Evolutionary conservation across 2,888 invertebrate genomes (phyloP).

Genomic region (Brassicogethes aeneus): DNA sequence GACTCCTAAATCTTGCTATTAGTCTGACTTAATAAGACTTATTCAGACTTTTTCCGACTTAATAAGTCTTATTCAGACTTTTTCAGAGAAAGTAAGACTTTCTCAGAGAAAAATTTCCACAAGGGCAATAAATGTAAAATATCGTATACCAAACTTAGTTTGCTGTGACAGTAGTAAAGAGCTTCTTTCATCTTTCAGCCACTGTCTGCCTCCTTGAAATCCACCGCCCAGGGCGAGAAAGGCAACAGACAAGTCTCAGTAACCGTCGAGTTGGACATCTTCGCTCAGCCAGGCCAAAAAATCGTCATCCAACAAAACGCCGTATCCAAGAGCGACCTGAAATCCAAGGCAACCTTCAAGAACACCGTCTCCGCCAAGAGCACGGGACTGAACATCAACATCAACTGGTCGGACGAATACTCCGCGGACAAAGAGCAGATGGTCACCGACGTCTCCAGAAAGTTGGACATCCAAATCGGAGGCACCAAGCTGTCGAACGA

Average conservation of each 20-base stretch:
- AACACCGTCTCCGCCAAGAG: constrained; percentile 42
- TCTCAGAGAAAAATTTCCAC: no score
- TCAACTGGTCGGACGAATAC: constrained; percentile 18
- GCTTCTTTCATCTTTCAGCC: constrained; percentile 16
- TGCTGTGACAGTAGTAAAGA: no score
- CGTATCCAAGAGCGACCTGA: constrained; percentile 2
- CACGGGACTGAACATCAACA: constrained; percentile 31
- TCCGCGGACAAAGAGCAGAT: constrained; percentile 15
- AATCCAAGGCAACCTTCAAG: constrained; percentile 13
- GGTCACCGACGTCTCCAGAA: constrained; percentile 15
- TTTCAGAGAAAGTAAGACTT: no score
- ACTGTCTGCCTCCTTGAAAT: constrained; percentile 15
- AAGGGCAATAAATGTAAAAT: no score
- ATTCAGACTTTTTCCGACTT: no score
- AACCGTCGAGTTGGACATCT: constrained; percentile 47
- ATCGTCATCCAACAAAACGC: constrained; percentile 38
- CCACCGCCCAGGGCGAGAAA: constrained; percentile 13
- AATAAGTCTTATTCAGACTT: no score
- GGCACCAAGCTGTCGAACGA: constrained; percentile 25
- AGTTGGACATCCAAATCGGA: constrained; percentile 20
- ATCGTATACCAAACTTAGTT: no score
- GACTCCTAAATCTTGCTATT: no score
- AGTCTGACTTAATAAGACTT: no score
- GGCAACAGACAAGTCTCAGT: constrained; percentile 42
- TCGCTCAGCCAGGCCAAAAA: constrained; percentile 50